phyloP scores from a whole-genome alignment of 2,113 vertebrate species.

The Mobula hypostoma region DNA sequence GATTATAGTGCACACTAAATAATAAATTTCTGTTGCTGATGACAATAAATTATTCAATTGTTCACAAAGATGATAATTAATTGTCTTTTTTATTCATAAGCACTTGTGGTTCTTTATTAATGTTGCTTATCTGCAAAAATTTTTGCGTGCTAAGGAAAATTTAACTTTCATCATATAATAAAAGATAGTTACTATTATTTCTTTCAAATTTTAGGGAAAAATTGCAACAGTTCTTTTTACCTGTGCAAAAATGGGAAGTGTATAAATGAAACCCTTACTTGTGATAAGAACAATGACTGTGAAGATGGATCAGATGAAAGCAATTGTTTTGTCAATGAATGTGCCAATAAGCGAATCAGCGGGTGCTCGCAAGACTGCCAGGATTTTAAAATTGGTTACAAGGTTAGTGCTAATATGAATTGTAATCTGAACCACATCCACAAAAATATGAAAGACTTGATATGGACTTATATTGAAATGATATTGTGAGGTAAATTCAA shows the following conservation, averaged over 20 bases:
- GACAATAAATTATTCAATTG: too few species aligned
- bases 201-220: conserved; percentile 71
- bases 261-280: conserved; percentile 70
- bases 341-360: conserved; percentile 84
- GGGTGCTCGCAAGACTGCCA: conserved; percentile 95
- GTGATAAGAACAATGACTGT: conserved; percentile 82
- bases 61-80: background rate
- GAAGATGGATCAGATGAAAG: conserved; percentile 87
- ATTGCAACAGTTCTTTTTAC: conserved; percentile 96
- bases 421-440: background rate
- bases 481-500: background rate
- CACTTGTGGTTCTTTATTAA: background rate
- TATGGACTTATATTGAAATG: background rate
- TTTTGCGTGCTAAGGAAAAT: background rate
- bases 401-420: conserved; percentile 60
- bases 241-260: conserved; percentile 96
- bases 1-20: background rate
- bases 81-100: background rate
- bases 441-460: background rate
- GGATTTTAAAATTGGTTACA: conserved; percentile 85
- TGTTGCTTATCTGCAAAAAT: background rate
- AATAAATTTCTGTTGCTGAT: background rate
- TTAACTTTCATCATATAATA: background rate
- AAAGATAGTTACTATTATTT: conserved; percentile 44
- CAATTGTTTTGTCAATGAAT: conserved; percentile 89